Percentiles rank a stretch among this genome's conserved stretches.
These are phyloP conservation scores for Epizoanthus rinbou DNA, from an alignment of 92 coral and sea anemone genomes.

Conservation along the genomic window DNA sequence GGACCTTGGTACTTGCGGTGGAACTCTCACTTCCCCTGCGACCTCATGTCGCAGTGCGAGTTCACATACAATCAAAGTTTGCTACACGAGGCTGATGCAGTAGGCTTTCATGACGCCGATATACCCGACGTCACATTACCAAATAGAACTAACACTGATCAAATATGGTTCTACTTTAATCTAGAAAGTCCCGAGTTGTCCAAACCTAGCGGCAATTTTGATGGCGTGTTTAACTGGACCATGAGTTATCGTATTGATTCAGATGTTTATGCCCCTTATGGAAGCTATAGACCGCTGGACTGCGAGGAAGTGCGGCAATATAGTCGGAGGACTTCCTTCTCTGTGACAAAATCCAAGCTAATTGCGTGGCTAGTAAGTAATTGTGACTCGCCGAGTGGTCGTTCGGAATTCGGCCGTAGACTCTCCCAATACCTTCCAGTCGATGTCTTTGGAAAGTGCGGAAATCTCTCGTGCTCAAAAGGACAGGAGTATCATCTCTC, in stretches of 20 bases:
- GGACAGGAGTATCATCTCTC: constrained; percentile 36
- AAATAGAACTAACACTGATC: constrained; percentile 35
- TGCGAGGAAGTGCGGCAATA: constrained; percentile 9
- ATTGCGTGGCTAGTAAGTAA: constrained; percentile 54
- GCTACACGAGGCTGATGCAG: constrained; percentile 47
- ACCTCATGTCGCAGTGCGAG: constrained; percentile 27
- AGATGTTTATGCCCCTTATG: constrained; percentile 60
- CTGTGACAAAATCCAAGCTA: constrained; percentile 39
- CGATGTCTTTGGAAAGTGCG: constrained; percentile 57
- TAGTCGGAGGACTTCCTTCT: not conserved
- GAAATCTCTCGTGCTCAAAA: constrained; percentile 38
- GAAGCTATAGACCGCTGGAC: constrained; percentile 48
- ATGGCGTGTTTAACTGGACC: constrained; percentile 62
- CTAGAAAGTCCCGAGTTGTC: constrained; percentile 58
- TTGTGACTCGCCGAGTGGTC: constrained; percentile 46
- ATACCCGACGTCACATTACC: constrained; percentile 48
- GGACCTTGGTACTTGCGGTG: constrained; percentile 65
- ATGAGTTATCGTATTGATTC: constrained; percentile 62
- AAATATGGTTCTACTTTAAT: constrained; percentile 64
- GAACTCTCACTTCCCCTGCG: constrained; percentile 47
- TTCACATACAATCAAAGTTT: constrained; percentile 51
- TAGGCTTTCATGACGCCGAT: constrained; percentile 66
- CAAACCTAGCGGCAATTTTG: constrained; percentile 27
- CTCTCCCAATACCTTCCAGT: constrained; percentile 44
- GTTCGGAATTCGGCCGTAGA: constrained; percentile 31